phyloP scores from a whole-genome alignment of 2,888 invertebrate genomes.

The Eupeodes luniger region DNA sequence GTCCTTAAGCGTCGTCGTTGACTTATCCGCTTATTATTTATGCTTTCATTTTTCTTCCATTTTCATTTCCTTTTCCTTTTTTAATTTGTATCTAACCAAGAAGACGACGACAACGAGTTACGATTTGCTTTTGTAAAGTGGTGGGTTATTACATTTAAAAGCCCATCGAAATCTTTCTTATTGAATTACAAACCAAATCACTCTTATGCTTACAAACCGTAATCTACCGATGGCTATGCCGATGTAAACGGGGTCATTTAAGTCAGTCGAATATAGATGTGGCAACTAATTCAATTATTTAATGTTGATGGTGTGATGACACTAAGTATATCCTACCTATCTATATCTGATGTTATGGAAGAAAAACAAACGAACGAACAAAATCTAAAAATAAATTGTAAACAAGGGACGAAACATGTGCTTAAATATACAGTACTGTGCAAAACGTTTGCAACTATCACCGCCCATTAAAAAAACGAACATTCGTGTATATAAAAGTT shows the following conservation, averaged over 20 bases:
- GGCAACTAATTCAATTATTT: constrained; percentile 68
- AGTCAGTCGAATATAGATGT: constrained; percentile 17
- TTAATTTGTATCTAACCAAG: not conserved
- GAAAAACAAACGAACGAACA: not conserved
- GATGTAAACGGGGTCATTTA: constrained; percentile 29
- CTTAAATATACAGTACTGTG: too few relatives aligned
- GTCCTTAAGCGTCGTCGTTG: constrained; percentile 14
- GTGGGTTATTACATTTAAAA: constrained; percentile 42
- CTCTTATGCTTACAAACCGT: too few relatives aligned
- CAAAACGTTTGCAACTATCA: too few relatives aligned
- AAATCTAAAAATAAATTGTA: constrained; percentile 20
- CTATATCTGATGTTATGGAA: not conserved
- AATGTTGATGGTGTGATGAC: constrained; percentile 52
- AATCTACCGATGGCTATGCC: not conserved
- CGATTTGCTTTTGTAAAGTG: constrained; percentile 33
- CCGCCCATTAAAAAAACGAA: too few relatives aligned
- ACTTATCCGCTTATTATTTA: constrained; percentile 17
- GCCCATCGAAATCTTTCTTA: constrained; percentile 42
- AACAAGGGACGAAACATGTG: not conserved
- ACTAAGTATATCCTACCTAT: constrained; percentile 14
- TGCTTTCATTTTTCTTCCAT: not conserved
- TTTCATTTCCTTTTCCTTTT: not conserved
- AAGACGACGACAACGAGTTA: too few relatives aligned
- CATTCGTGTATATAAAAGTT: too few relatives aligned
- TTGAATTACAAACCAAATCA: constrained; percentile 37